A percentile compares a stretch with the other conserved stretches of the same genome.
phyloP scores from a whole-genome alignment of 2,797 vertebrate genomes.

The Gymnodraco acuticeps region DNA sequence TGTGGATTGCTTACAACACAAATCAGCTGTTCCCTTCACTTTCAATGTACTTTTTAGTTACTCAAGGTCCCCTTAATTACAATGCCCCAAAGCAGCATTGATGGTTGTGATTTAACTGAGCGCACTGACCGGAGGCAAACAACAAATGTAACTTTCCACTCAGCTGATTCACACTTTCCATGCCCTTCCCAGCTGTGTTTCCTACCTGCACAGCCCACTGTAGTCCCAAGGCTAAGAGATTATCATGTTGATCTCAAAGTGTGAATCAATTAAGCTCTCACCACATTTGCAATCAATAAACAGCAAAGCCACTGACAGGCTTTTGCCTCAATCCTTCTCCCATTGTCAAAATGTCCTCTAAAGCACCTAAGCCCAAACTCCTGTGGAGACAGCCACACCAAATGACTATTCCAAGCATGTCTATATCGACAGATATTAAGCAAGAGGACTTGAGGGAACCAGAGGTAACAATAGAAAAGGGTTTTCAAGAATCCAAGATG shows the following conservation, averaged over 20 bases:
- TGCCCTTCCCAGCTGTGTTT: constrained; percentile 31
- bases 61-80: constrained; percentile 9
- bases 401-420: constrained; percentile 70
- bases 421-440: constrained; percentile 62
- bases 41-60: not conserved
- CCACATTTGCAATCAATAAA: constrained; percentile 83
- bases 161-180: constrained; percentile 21
- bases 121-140: constrained; percentile 10
- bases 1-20: not conserved
- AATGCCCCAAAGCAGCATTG: not conserved
- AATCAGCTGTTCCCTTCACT: constrained; percentile 9
- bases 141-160: constrained; percentile 46
- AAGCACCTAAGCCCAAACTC: constrained; percentile 62
- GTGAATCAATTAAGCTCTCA: constrained; percentile 86
- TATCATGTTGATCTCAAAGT: constrained; percentile 82
- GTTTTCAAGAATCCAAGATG: constrained; percentile 75
- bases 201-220: constrained; percentile 53
- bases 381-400: constrained; percentile 58
- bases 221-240: constrained; percentile 77
- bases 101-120: constrained; percentile 12
- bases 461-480: constrained; percentile 62
- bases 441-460: constrained; percentile 49
- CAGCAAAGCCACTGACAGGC: constrained; percentile 77
- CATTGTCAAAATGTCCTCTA: constrained; percentile 75
- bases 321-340: constrained; percentile 60